These are phyloP conservation scores for Beroe forskalii DNA, from an alignment of 37 sponge, comb jelly and placozoan genomes.

Conservation along the genomic window DNA sequence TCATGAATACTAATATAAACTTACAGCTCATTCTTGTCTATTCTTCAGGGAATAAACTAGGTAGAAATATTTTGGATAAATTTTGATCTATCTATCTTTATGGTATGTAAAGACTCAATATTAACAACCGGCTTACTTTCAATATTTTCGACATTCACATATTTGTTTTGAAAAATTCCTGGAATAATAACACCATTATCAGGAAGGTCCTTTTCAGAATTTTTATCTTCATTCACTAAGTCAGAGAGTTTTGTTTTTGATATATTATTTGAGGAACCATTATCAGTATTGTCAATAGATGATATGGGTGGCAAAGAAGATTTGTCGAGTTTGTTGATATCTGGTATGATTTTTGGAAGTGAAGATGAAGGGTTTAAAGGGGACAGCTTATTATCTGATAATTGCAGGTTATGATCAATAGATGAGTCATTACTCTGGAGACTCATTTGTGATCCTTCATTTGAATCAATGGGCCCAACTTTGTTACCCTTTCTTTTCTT, in stretches of 20 bases:
- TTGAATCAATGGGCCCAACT: background rate
- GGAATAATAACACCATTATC: background rate
- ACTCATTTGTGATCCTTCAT: slow-evolving; percentile 27
- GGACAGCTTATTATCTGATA: background rate
- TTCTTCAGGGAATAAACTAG: too few relatives aligned
- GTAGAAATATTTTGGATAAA: background rate
- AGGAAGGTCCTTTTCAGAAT: background rate
- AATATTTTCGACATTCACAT: background rate
- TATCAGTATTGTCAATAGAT: background rate
- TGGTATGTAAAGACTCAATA: background rate
- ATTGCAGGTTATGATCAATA: background rate
- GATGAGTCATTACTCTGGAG: background rate
- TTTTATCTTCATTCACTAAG: too few relatives aligned
- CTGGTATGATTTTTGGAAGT: background rate
- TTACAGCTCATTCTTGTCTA: too few relatives aligned
- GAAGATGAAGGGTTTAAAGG: background rate
- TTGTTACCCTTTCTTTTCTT: slow-evolving; percentile 9
- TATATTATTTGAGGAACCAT: background rate
- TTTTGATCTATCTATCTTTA: background rate
- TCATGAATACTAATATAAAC: too few relatives aligned
- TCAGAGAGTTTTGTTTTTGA: background rate
- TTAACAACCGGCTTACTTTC: background rate
- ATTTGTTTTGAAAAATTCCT: slow-evolving; percentile 22
- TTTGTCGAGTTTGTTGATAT: background rate
- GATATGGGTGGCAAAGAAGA: slow-evolving; percentile 1